Conservation (phyloP, 2,113 vertebrate genomes). For the Microcebus murinus region DNA sequence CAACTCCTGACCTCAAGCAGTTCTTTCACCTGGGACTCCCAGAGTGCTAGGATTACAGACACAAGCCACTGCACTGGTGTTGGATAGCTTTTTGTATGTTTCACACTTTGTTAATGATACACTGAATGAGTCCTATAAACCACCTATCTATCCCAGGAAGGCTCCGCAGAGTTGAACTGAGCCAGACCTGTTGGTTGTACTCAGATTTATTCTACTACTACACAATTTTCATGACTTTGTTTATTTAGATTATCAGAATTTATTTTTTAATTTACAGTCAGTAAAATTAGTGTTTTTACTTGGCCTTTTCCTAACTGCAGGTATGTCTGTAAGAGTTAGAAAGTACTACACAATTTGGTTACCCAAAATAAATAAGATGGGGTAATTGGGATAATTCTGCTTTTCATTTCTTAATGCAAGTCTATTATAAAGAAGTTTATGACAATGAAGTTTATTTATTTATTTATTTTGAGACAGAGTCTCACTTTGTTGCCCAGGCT, state of each 20-base stretch:
- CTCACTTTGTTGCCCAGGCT: too few relatives aligned
- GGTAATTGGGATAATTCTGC: not conserved
- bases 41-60: too few relatives aligned
- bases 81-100: not conserved
- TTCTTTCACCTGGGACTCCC: too few relatives aligned
- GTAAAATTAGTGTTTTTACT: conserved; percentile 13
- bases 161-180: not conserved
- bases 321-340: not conserved
- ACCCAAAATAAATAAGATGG: not conserved
- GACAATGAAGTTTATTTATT: not conserved
- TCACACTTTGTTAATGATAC: not conserved
- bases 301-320: not conserved
- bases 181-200: not conserved
- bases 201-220: not conserved
- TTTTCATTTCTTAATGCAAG: conserved; percentile 21
- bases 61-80: too few relatives aligned
- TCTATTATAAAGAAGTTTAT: conserved; percentile 20
- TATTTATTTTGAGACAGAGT: too few relatives aligned
- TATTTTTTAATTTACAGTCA: not conserved
- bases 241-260: not conserved
- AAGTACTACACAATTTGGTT: not conserved
- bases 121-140: not conserved
- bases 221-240: not conserved
- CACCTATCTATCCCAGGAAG: not conserved
- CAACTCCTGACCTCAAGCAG: too few relatives aligned